Conservation (phyloP, 2,797 vertebrate genomes). For the Alca torda region DNA sequence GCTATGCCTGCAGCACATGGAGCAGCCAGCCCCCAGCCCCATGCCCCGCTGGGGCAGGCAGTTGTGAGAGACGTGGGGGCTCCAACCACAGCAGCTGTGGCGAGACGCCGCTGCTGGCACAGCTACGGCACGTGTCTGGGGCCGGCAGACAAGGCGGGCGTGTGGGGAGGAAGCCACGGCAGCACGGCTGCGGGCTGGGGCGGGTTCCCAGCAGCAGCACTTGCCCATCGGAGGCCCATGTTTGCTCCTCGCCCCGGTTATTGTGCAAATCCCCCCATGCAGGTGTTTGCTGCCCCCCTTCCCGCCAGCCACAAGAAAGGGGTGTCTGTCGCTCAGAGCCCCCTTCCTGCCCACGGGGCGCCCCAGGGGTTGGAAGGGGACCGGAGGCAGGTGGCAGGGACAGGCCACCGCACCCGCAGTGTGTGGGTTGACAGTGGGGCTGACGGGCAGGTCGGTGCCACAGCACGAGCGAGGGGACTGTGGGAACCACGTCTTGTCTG, state of each 20-base stretch:
- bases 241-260: rapidly evolving
- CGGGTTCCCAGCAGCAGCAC: background rate
- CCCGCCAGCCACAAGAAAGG: conserved; percentile 3
- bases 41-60: rapidly evolving
- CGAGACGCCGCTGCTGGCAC: background rate
- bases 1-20: background rate
- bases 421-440: rapidly evolving
- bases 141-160: rapidly evolving
- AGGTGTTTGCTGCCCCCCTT: conserved; percentile 1
- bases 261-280: background rate
- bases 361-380: background rate
- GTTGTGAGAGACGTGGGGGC: rapidly evolving
- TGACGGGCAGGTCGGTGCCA: background rate
- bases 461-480: background rate
- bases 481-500: background rate
- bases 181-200: rapidly evolving
- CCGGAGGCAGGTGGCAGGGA: background rate
- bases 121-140: rapidly evolving
- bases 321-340: background rate
- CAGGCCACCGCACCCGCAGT: background rate
- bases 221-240: background rate
- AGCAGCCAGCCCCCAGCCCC: background rate
- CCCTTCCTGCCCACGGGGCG: background rate
- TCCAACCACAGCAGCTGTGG: background rate
- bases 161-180: background rate